Base-by-base conservation (phyloP, 1,140 invertebrate species). In the Adelges cooleyi region DNA sequence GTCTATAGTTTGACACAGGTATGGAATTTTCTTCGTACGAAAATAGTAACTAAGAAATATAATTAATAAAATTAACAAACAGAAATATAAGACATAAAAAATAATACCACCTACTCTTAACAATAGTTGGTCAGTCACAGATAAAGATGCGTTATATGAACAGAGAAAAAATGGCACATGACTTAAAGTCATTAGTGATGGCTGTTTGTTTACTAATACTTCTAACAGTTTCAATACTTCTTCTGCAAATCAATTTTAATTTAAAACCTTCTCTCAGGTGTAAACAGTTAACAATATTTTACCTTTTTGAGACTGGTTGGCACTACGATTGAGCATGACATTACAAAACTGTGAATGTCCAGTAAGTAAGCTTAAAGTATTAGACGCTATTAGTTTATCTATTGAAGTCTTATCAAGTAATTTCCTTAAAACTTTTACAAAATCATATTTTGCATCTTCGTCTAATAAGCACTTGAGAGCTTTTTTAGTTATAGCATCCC, bases 101-200 rank as follows among this genome's bases (percentile, higher is more conserved):
- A 27, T 44, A 44, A 27, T 2, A 18, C 40, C n/a, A 6, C 11
- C 11, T 71, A 77, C 78, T 20, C 77, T 75, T 54, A 86, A 74
- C 49, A 85, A 78, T 20, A 80, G 72, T 67, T 82, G 80, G 74
- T 90, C 86, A 22, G 76, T 78, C n/a, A 77, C 74, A 44, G 73
- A 78, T 13, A 84, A 75, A 15, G 84, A 84, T 0, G 81, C 86
- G 67, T 81, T 81, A 68, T 89, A 90, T 1, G 86, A 79, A 18
- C 84, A 80, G 56, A 90, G 77, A 68, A 85, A 82, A 2, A 89
- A 74, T 1, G 86, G 84, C 59, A 88, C 77, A 67, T 88, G 85
- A 46, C 78, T 77, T 2, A 76, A 65, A 66, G 79, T 75, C 76
- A 87, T 81, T 0, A 85, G 33, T 9, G 65, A 40, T 42, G 49